A percentile compares a stretch with the other conserved stretches of the same genome.
phyloP scores from a whole-genome alignment of 1,140 invertebrate species.

The Pogonomyrmex barbatus region DNA sequence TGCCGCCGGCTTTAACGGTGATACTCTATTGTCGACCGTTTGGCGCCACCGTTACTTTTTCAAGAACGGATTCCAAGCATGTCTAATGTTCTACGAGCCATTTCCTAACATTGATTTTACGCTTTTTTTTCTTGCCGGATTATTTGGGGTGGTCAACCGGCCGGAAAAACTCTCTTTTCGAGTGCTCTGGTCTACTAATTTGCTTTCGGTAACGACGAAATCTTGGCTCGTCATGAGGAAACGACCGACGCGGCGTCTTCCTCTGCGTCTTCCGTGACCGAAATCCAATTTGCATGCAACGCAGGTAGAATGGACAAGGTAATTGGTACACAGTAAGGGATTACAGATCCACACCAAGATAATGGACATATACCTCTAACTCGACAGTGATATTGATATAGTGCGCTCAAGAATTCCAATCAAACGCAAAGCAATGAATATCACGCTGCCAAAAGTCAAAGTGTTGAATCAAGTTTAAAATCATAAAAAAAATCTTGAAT shows the following conservation, averaged over 20 bases:
- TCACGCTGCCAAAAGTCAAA: not conserved
- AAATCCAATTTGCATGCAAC: conserved; percentile 84
- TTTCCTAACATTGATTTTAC: conserved; percentile 27
- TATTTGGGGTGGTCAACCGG: conserved; percentile 12
- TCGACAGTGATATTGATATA: conserved; percentile 50
- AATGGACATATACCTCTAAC: conserved; percentile 58
- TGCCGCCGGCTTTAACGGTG: conserved; percentile 52
- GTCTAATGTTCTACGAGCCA: not conserved
- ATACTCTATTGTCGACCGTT: conserved; percentile 53
- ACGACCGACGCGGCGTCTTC: conserved; percentile 42
- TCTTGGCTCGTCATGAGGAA: conserved; percentile 39
- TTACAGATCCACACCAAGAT: conserved; percentile 76
- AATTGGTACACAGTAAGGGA: conserved; percentile 83
- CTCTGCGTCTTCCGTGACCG: conserved; percentile 75
- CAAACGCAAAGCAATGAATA: not conserved
- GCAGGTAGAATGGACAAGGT: conserved; percentile 81
- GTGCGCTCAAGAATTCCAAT: not conserved
- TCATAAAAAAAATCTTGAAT: not conserved
- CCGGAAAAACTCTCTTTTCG: conserved; percentile 24
- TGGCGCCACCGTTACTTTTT: conserved; percentile 27
- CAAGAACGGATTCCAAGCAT: not conserved
- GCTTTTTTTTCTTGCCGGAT: conserved; percentile 27
- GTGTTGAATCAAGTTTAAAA: not conserved
- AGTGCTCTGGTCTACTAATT: conserved; percentile 50
- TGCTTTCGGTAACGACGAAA: conserved; percentile 58